Percentiles rank a stretch among this genome's conserved stretches.
Conservation (phyloP, 2,113 vertebrate genomes). For the Rhea pennata region DNA sequence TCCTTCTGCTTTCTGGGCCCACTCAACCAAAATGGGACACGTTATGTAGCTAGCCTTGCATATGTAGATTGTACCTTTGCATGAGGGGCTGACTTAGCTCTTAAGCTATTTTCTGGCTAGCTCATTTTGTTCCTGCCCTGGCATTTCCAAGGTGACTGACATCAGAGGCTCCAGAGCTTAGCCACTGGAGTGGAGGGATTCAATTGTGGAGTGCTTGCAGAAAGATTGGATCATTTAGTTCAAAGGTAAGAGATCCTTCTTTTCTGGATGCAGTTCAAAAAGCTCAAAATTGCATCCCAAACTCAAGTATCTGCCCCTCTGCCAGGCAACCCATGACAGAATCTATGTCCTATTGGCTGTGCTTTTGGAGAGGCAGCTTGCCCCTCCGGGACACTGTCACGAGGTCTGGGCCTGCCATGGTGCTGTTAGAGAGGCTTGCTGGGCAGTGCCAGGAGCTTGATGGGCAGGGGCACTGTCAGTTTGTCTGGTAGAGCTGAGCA, state of each 20-base stretch:
- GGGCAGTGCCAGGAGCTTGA: neutral
- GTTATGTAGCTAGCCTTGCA: rapidly evolving
- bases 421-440: neutral
- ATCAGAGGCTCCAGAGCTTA: neutral
- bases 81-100: neutral
- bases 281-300: neutral
- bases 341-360: neutral
- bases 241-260: conserved; percentile 23
- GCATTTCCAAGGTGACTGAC: conserved; percentile 9
- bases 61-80: neutral
- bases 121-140: conserved; percentile 40
- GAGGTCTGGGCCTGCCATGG: rapidly evolving
- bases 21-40: rapidly evolving
- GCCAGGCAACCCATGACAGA: neutral
- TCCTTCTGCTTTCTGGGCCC: neutral
- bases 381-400: neutral
- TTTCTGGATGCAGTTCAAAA: neutral
- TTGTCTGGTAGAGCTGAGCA: too few species aligned
- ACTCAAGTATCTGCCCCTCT: neutral
- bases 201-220: neutral
- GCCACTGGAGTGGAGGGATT: neutral
- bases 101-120: neutral
- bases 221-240: conserved; percentile 25
- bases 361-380: neutral
- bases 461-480: too few species aligned